phyloP scores from a whole-genome alignment of 1,140 invertebrate species.

The Akabosia matsudoensis region DNA sequence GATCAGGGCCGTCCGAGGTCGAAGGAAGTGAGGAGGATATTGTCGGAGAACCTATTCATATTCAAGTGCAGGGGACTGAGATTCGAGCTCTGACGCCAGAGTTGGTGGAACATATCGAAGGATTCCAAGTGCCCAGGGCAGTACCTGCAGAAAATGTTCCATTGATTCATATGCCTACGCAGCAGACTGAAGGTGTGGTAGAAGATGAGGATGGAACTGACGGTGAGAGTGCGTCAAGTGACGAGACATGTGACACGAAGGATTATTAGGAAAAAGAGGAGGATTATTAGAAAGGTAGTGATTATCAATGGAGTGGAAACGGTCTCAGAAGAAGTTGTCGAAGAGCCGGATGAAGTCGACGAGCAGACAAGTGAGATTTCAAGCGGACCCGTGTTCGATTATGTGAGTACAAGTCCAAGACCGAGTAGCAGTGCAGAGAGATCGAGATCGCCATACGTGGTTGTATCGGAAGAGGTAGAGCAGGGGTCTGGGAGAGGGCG shows the following conservation, averaged over 20 bases:
- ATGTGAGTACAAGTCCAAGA: not conserved
- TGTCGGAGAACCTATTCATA: not conserved
- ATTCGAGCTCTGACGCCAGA: slow-evolving; percentile 17
- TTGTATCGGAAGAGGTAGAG: slow-evolving; percentile 32
- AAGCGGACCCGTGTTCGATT: slow-evolving; percentile 38
- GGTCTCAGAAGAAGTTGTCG: slow-evolving; percentile 73
- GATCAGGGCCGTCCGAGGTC: not conserved
- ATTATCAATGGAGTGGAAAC: slow-evolving; percentile 79
- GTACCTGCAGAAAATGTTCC: slow-evolving; percentile 28
- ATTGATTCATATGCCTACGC: slow-evolving; percentile 32
- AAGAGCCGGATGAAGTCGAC: slow-evolving; percentile 77
- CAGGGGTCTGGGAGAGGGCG: not conserved
- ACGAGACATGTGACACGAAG: slow-evolving; percentile 74
- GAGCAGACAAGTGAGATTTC: slow-evolving; percentile 39
- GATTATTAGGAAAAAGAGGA: slow-evolving; percentile 68
- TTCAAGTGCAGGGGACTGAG: not conserved
- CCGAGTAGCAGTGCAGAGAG: not conserved
- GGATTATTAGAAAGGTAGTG: slow-evolving; percentile 68
- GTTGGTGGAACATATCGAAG: slow-evolving; percentile 21
- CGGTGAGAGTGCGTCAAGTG: slow-evolving; percentile 52
- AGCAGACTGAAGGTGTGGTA: not conserved
- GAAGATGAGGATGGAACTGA: slow-evolving; percentile 26
- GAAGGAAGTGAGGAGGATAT: not conserved
- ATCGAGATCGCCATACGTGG: slow-evolving; percentile 5
- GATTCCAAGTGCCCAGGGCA: slow-evolving; percentile 18